phyloP scores from a whole-genome alignment of 2,888 invertebrate genomes.

The Mythimna ferrago region DNA sequence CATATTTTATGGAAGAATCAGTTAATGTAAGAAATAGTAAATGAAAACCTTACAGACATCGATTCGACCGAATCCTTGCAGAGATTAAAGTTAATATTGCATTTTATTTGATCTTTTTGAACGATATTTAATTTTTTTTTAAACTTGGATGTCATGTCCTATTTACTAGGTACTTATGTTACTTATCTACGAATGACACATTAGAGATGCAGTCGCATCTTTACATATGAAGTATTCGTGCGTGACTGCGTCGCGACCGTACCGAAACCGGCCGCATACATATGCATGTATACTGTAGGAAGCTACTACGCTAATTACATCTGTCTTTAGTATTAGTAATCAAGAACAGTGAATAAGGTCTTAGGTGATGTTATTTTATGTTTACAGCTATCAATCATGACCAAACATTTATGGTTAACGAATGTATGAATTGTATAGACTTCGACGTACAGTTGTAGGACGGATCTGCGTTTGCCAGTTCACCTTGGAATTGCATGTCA shows the following conservation, averaged over 20 bases:
- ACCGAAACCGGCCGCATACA: constrained; percentile 17
- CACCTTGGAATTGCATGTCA: constrained; percentile 68
- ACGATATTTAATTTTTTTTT: not conserved
- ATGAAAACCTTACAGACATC: not conserved
- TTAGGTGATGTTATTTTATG: not conserved
- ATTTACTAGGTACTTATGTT: not conserved
- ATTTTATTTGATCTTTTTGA: not conserved
- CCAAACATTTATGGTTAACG: constrained; percentile 4
- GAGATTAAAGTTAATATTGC: not conserved
- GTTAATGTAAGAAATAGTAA: not conserved
- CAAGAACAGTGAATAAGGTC: constrained; percentile 1
- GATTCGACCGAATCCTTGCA: not conserved
- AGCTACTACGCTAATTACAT: constrained; percentile 2
- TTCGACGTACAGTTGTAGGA: constrained; percentile 34
- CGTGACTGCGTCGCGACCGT: constrained; percentile 7
- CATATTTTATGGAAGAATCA: not conserved
- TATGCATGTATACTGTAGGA: not conserved
- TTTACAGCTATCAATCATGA: constrained; percentile 37
- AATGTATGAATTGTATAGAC: constrained; percentile 5
- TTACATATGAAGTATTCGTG: constrained; percentile 16
- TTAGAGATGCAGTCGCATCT: constrained; percentile 22
- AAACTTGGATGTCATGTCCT: not conserved
- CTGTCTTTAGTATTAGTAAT: constrained; percentile 27
- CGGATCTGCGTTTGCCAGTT: constrained; percentile 61
- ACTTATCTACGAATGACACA: constrained; percentile 21